phyloP scores from a whole-genome alignment of 2,113 vertebrate genomes.

The Cinclus cinclus region DNA sequence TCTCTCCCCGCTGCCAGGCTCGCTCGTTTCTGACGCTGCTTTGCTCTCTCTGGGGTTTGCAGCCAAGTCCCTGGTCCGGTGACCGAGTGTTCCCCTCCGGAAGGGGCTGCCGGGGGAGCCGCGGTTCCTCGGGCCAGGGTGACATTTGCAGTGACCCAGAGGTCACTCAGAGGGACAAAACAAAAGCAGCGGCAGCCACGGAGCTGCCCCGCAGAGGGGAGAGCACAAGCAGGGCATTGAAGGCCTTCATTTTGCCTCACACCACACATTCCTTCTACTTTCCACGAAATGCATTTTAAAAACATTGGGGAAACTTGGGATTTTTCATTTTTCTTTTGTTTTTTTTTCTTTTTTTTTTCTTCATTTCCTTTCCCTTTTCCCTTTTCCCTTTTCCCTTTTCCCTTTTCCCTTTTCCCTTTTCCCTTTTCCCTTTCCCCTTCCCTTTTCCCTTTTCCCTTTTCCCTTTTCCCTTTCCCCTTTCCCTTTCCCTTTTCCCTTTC shows the following conservation, averaged over 20 bases:
- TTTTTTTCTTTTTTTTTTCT: too few relatives aligned
- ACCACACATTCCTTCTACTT: background rate
- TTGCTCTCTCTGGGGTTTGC: background rate
- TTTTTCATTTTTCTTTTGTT: too few relatives aligned
- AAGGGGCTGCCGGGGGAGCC: background rate
- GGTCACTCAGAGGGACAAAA: background rate
- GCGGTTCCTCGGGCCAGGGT: background rate
- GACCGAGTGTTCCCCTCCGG: background rate
- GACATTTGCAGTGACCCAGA: constrained; percentile 15
- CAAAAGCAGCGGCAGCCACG: background rate
- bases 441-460: too few relatives aligned
- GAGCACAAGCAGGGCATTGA: background rate
- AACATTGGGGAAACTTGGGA: background rate
- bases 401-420: too few relatives aligned
- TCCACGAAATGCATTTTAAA: background rate
- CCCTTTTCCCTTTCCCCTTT: fast-evolving
- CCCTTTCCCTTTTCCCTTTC: fast-evolving
- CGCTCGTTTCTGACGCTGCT: fast-evolving
- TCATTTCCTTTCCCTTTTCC: too few relatives aligned
- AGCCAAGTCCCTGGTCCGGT: background rate
- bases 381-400: too few relatives aligned
- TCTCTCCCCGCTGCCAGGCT: background rate
- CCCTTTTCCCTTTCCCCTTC: too few relatives aligned
- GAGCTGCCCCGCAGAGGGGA: background rate
- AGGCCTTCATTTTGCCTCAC: background rate